Evolutionary conservation across 2,888 invertebrate species (phyloP).

Genomic region (Baccha elongata): DNA sequence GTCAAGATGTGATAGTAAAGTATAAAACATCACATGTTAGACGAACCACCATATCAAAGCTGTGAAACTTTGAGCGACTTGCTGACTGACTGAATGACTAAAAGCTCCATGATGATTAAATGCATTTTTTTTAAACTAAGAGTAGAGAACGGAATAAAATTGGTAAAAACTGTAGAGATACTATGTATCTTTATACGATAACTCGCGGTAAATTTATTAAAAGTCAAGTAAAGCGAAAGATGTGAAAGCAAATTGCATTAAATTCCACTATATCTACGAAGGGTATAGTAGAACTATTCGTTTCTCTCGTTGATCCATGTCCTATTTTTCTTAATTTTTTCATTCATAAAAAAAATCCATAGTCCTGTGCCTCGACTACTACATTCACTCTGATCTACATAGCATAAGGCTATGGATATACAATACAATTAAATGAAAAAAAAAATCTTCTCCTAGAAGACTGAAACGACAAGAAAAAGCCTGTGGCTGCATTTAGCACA

Average conservation of each 20-base stretch:
- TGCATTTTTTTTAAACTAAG: slow-evolving; percentile 13
- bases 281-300: not conserved
- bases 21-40: not conserved
- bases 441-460: too few species aligned
- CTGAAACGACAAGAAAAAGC: slow-evolving; percentile 62
- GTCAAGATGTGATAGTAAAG: slow-evolving; percentile 32
- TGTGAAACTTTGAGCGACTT: slow-evolving; percentile 35
- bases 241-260: slow-evolving; percentile 51
- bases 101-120: slow-evolving; percentile 41
- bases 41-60: not conserved
- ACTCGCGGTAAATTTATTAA: slow-evolving; percentile 56
- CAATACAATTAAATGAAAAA: slow-evolving; percentile 21
- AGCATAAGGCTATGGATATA: slow-evolving; percentile 22
- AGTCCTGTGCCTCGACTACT: not conserved
- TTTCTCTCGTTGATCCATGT: slow-evolving; percentile 40
- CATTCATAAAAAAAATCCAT: slow-evolving; percentile 56
- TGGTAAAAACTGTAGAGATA: slow-evolving; percentile 2
- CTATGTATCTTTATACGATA: not conserved
- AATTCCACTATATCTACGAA: not conserved
- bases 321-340: slow-evolving; percentile 45
- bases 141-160: not conserved
- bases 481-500: slow-evolving; percentile 73
- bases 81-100: slow-evolving; percentile 26
- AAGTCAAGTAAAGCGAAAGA: slow-evolving; percentile 47
- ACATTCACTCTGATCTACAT: slow-evolving; percentile 12